These are phyloP conservation scores for Origma solitaria DNA, from an alignment of 2,113 vertebrate species.

Conservation along the genomic window DNA sequence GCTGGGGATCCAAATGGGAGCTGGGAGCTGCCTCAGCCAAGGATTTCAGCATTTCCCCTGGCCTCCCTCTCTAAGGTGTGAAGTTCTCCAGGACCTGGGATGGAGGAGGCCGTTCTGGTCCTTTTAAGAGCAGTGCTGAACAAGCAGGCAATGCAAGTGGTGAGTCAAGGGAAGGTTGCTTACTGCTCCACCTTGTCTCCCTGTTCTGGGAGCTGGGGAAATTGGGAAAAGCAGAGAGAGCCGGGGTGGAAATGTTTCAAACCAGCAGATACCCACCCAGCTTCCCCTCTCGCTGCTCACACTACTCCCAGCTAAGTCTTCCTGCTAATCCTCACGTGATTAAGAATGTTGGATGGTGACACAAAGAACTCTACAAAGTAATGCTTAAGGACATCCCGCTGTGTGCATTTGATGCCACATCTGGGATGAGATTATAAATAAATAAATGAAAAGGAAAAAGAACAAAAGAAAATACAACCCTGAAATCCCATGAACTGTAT, in stretches of 20 bases:
- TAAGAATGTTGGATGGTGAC: background rate
- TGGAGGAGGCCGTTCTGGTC: background rate
- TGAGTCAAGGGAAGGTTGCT: background rate
- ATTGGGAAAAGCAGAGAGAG: background rate
- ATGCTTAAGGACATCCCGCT: background rate
- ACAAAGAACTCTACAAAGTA: background rate
- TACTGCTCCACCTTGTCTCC: background rate
- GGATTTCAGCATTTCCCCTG: background rate
- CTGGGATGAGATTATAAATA: background rate
- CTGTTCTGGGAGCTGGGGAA: background rate
- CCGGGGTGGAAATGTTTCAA: background rate
- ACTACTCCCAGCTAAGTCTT: background rate
- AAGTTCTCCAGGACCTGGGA: background rate
- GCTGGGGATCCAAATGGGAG: accelerated
- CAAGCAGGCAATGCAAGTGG: background rate
- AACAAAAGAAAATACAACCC: background rate
- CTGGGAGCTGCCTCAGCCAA: background rate
- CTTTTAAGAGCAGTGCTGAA: background rate
- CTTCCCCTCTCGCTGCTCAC: background rate
- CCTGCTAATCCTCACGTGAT: background rate
- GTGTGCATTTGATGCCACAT: background rate
- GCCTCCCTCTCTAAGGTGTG: background rate
- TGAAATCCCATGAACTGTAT: background rate
- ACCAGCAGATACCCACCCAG: background rate
- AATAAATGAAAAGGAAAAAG: background rate